Evolutionary conservation across 2,888 invertebrate species (phyloP), one percentile per base, ranked within the genome.

Genomic region (Machimus rusticus): DNA sequence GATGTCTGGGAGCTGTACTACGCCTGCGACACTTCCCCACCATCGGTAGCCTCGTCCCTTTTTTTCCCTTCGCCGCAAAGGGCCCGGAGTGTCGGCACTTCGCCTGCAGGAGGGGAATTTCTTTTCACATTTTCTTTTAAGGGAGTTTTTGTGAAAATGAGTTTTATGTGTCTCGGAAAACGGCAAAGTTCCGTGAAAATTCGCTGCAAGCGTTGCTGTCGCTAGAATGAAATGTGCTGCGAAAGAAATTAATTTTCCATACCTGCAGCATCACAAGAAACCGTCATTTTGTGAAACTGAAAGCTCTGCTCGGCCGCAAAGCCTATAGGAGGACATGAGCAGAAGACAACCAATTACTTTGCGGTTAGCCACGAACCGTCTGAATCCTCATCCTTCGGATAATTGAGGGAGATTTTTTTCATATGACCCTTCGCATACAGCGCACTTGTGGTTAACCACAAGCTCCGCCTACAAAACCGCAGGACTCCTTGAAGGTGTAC

Each of bases 261-360:
- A 51, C 51, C 51, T 51, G 51, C n/a, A 76, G n/a, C 8, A 37
- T 76, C 76, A 28, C 12, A 76, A 37, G 76, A 76, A 76, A 37
- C 12, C 66, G 66, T 66, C 66, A 46, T 39, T 39, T 46, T 46
- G 43, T 19, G 19, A 12, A 46, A 79, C 9, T 51, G n/a, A 46
- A 79, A 46, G 46, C 39, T 23, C 2, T 16, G 1, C 14, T 39
- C 55, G 23, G 28, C 28, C 28, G 28, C 66, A 66, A 66, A 23
- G 51, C 51, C 43, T 31, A 16, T 76, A 28, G 37, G 14, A 77
- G 77, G 90, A 89, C 89, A 90, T 90, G 90, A 89, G 90, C 89
- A 89, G 90, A 89, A 90, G 89, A 91, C 91, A 91, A 92, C 92
- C 92, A 92, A 92, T 92, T 92, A 92, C 91, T 92, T 92, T 92